Base-by-base conservation (phyloP, 2,888 invertebrate genomes). In the Stramonita haemastoma region DNA sequence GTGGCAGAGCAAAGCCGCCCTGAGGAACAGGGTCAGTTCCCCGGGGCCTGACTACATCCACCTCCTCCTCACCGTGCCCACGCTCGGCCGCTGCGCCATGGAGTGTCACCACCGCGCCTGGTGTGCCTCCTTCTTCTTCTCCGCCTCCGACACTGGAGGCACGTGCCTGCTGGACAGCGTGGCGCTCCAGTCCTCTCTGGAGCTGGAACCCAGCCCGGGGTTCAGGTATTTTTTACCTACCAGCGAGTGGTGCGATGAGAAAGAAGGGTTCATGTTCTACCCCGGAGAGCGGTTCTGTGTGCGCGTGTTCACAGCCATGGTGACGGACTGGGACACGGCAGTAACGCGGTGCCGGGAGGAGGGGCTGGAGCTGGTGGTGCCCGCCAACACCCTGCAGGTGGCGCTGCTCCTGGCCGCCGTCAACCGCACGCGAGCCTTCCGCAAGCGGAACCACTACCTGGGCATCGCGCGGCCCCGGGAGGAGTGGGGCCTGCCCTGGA, bases 51-150 rank as follows among this genome's bases (percentile, higher is more conserved):
- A 6, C 4, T 34, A 22, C 81, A 4, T 81, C 19, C 81, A 34
- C n/a, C 81, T 19, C 26, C 56, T 56, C 84, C 34, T 84, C 84
- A 84, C 46, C 2, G 84, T 17, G n/a, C 84, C n/a, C 56, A 46
- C 46, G 11, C 13, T 26, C 34, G 56, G 34, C 4, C 6, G 13
- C 11, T 84, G 84, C 56, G 84, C 84, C 17, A 22, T 84, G 84
- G 56, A 34, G n/a, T 84, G 84, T n/a, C 32, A 29, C 5, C 32
- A n/a, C 8, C 84, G 56, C 46, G 2, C n/a, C 2, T 84, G 84
- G 84, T 84, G 84, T 17, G 46, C 84, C 17, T 84, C 84, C 56
- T 84, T 84, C 84, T 84, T 84, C 84, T 84, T 26, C n/a, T n/a
- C 8, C 13, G n/a, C 26, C n/a, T 15, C 19, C 73, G 36, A 6